phyloP scores from a whole-genome alignment of 2,113 vertebrate genomes.

The Saimiri boliviensis region DNA sequence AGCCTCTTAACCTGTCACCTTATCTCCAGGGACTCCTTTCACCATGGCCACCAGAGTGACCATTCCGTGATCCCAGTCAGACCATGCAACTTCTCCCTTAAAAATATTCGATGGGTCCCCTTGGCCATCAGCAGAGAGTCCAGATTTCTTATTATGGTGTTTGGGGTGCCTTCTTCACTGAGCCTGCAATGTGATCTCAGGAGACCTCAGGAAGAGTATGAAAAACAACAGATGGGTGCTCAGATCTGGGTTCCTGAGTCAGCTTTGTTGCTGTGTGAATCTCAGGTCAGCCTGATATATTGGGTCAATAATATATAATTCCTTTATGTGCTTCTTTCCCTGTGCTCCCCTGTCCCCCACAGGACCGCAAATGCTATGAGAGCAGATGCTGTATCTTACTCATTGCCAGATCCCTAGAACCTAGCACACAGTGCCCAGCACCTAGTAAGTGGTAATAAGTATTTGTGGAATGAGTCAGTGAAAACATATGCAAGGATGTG shows the following conservation, averaged over 20 bases:
- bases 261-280: background rate
- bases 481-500: background rate
- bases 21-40: background rate
- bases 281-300: background rate
- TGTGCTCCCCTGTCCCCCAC: background rate
- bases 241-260: background rate
- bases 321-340: background rate
- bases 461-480: background rate
- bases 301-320: background rate
- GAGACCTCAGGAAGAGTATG: background rate
- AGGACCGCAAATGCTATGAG: background rate
- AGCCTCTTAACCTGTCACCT: background rate
- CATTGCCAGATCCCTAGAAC: background rate
- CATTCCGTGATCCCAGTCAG: background rate
- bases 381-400: background rate
- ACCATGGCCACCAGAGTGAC: background rate
- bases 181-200: background rate
- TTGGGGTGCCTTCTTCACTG: background rate
- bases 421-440: background rate
- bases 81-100: background rate
- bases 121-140: background rate
- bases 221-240: background rate
- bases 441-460: background rate
- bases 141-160: background rate
- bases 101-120: background rate